Evolutionary conservation across 1,140 invertebrate genomes (phyloP).

Genomic region (Drosophila grimshawi): DNA sequence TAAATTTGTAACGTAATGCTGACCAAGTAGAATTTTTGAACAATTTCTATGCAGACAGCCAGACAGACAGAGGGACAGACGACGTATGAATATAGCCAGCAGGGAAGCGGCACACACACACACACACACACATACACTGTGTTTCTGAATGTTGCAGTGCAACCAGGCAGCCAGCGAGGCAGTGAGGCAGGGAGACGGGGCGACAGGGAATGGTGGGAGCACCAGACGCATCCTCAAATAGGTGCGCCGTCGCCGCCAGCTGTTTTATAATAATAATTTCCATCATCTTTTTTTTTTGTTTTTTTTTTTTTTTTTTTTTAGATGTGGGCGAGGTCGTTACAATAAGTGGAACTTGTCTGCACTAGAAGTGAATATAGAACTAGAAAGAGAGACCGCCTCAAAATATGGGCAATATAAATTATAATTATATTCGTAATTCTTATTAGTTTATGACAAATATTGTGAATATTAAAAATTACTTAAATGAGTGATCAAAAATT

Average conservation of each 20-base stretch:
- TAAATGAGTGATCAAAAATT: not conserved
- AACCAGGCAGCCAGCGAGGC: slow-evolving; percentile 29
- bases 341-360: slow-evolving; percentile 34
- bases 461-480: not conserved
- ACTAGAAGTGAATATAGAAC: not conserved
- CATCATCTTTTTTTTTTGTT: slow-evolving; percentile 24
- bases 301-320: slow-evolving; percentile 8
- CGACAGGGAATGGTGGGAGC: slow-evolving; percentile 39
- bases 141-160: slow-evolving; percentile 42
- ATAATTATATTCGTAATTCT: not conserved
- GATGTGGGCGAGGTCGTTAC: slow-evolving; percentile 44
- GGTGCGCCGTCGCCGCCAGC: slow-evolving; percentile 66
- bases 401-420: not conserved
- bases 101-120: slow-evolving; percentile 24
- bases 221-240: slow-evolving; percentile 65
- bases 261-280: slow-evolving; percentile 64
- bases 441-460: not conserved
- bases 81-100: slow-evolving; percentile 25
- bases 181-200: too few relatives aligned
- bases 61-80: slow-evolving; percentile 16
- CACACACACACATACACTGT: not conserved
- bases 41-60: slow-evolving; percentile 63
- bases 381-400: not conserved
- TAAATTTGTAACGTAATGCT: slow-evolving; percentile 82
- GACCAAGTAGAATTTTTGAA: slow-evolving; percentile 79